Conservation (phyloP, 2,797 vertebrate genomes). For the Peromyscus attwateri region DNA sequence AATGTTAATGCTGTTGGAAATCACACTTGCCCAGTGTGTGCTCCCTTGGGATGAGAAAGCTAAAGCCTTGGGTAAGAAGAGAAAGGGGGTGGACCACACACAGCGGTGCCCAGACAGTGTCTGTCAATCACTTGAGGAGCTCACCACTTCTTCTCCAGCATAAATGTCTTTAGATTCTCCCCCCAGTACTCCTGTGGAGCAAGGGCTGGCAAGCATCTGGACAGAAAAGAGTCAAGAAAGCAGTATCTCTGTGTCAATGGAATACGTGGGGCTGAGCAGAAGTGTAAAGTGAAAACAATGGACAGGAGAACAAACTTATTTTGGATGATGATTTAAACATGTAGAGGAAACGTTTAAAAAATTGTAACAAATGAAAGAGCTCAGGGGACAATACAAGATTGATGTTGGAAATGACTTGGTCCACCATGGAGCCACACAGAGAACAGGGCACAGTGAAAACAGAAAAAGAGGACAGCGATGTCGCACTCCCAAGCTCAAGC, state of each 20-base stretch:
- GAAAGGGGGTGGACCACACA: too few relatives aligned
- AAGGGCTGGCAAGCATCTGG: background rate
- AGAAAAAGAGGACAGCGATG: background rate
- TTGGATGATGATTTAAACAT: too few relatives aligned
- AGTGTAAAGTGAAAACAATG: background rate
- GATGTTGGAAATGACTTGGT: background rate
- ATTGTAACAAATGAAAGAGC: background rate
- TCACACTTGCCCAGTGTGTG: background rate
- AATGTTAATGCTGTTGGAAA: background rate
- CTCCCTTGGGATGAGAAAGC: background rate
- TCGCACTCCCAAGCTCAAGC: too few relatives aligned
- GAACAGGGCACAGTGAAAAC: too few relatives aligned
- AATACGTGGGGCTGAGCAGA: background rate
- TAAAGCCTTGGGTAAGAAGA: background rate
- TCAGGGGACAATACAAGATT: background rate
- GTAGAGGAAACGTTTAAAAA: background rate
- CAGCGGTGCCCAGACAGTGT: fast-evolving
- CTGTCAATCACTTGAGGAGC: background rate
- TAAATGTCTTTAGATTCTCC: background rate
- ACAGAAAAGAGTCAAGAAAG: background rate
- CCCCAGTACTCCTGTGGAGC: background rate
- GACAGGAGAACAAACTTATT: background rate
- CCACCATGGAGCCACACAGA: fast-evolving
- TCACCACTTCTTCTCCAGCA: background rate
- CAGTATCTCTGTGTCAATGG: fast-evolving